These are phyloP conservation scores for Lasius platythorax DNA, from an alignment of 2,888 invertebrate genomes.

Conservation along the genomic window DNA sequence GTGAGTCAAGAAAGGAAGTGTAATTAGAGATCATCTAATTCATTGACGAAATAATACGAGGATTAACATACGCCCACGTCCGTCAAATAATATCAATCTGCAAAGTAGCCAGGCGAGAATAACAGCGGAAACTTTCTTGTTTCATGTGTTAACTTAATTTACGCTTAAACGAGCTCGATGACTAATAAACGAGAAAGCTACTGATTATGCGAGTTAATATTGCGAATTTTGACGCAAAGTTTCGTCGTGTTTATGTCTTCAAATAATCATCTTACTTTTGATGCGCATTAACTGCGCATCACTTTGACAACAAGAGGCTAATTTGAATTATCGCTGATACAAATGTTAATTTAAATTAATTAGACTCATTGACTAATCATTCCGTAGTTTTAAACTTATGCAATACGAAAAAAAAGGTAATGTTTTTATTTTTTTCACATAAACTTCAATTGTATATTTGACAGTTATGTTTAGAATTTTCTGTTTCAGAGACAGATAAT, in stretches of 20 bases:
- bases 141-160: slow-evolving; percentile 25
- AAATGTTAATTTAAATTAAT: not conserved
- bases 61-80: slow-evolving; percentile 51
- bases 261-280: not conserved
- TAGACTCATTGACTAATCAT: not conserved
- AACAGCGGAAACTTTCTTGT: slow-evolving; percentile 21
- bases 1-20: slow-evolving; percentile 47
- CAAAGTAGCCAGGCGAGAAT: not conserved
- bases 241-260: not conserved
- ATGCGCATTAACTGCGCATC: not conserved
- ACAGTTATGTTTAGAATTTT: not conserved
- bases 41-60: slow-evolving; percentile 20
- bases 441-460: not conserved
- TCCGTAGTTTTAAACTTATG: not conserved
- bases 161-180: not conserved
- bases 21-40: slow-evolving; percentile 54
- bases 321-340: not conserved
- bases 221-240: not conserved
- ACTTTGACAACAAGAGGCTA: too few species aligned
- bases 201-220: not conserved
- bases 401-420: too few species aligned
- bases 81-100: slow-evolving; percentile 24
- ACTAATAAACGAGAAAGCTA: slow-evolving; percentile 34
- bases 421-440: not conserved
- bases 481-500: not conserved